phyloP scores from a whole-genome alignment of 2,888 invertebrate species.

The Torymus auratus region DNA sequence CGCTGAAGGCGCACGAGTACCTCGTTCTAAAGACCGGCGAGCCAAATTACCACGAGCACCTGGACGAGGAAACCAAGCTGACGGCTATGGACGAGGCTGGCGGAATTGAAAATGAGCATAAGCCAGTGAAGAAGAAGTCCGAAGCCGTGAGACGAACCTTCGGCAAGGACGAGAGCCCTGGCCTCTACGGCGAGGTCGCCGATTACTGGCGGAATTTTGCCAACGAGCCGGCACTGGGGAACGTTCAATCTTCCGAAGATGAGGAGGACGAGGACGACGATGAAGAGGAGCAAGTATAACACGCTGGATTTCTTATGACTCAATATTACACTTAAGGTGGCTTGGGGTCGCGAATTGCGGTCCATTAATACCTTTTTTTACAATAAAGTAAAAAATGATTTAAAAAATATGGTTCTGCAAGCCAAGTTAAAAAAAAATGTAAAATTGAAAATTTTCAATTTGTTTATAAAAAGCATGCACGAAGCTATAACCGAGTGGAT shows the following conservation, averaged over 20 bases:
- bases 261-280: constrained; percentile 18
- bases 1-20: constrained; percentile 67
- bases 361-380: too few relatives aligned
- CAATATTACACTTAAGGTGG: too few relatives aligned
- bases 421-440: too few relatives aligned
- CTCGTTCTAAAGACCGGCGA: constrained; percentile 66
- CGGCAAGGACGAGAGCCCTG: constrained; percentile 68
- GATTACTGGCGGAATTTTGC: constrained; percentile 66
- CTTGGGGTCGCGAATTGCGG: too few relatives aligned
- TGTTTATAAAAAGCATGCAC: too few relatives aligned
- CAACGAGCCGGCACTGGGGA: constrained; percentile 31
- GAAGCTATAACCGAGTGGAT: too few relatives aligned
- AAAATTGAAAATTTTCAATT: too few relatives aligned
- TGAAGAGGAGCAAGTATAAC: constrained; percentile 27
- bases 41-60: constrained; percentile 68
- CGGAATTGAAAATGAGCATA: not conserved
- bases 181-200: constrained; percentile 69
- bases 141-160: constrained; percentile 59
- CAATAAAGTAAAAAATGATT: too few relatives aligned
- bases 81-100: not conserved
- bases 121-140: constrained; percentile 39
- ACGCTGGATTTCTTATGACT: too few relatives aligned
- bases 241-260: not conserved
- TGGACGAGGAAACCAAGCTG: constrained; percentile 50
- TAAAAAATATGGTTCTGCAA: too few relatives aligned